Conservation (phyloP, 2,888 invertebrate species). For the Zelleria hepariella region DNA sequence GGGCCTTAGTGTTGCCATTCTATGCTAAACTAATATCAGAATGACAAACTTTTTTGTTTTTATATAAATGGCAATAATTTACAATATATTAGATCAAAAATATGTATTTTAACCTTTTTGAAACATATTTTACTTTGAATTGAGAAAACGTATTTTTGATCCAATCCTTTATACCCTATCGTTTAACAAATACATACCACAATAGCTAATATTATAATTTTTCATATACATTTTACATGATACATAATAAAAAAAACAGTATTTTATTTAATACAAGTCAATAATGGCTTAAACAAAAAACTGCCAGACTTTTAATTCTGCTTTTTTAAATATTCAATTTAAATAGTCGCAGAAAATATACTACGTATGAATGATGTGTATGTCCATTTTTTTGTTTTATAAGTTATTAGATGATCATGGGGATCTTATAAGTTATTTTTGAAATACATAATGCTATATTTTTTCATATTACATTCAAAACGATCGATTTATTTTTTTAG, state of each 20-base stretch:
- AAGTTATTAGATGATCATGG: too few species aligned
- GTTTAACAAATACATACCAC: background rate
- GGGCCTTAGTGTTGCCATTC: conserved; percentile 27
- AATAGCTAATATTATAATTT: background rate
- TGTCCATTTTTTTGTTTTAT: too few species aligned
- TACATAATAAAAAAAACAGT: background rate
- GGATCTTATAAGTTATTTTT: too few species aligned
- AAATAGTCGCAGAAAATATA: background rate
- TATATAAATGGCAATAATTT: background rate
- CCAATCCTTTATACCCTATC: background rate
- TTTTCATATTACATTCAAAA: too few species aligned
- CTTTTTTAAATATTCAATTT: too few species aligned
- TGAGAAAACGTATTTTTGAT: background rate
- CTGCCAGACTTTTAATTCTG: background rate
- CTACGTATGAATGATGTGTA: background rate
- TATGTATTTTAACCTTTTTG: background rate
- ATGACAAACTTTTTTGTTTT: conserved; percentile 20
- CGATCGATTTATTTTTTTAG: too few species aligned
- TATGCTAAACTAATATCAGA: conserved; percentile 37
- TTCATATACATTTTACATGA: background rate
- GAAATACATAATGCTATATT: too few species aligned
- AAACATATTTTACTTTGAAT: background rate
- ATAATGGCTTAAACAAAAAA: background rate
- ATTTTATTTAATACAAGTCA: background rate
- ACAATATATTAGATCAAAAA: conserved; percentile 2